Percentiles rank a stretch among this genome's conserved stretches.
Evolutionary conservation across 2,888 invertebrate species (phyloP).

Genomic region (Ischnura elegans): DNA sequence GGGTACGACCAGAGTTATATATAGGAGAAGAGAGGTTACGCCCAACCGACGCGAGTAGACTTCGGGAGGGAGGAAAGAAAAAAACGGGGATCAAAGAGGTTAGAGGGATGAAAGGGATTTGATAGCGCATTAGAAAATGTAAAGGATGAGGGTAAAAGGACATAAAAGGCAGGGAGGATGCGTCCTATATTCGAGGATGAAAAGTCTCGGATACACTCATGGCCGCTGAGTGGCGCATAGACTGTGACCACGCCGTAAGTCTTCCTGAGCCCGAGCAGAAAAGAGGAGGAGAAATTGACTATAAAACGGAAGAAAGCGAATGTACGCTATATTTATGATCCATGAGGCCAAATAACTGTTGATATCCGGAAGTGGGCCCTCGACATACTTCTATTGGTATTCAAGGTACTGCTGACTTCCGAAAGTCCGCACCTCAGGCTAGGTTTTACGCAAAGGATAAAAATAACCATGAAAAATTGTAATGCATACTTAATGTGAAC

Average conservation of each 20-base stretch:
- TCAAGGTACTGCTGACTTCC: no score
- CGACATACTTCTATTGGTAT: no score
- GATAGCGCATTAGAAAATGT: slow-evolving; percentile 37
- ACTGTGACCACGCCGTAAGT: background rate
- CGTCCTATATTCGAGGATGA: background rate
- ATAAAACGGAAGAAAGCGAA: background rate
- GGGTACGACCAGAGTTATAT: background rate
- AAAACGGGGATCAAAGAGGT: no score
- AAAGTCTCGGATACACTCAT: background rate
- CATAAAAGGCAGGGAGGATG: background rate
- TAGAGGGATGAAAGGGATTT: slow-evolving; percentile 33
- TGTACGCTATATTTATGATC: background rate
- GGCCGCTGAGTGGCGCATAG: background rate
- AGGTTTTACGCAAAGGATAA: no score
- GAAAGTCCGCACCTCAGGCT: no score
- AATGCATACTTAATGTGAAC: no score
- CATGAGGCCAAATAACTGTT: no score
- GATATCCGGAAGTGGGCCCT: no score
- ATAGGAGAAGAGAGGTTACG: background rate
- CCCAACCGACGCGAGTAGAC: background rate
- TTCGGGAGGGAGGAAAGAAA: background rate
- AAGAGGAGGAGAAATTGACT: background rate
- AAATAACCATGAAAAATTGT: no score
- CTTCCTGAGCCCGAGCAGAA: background rate
- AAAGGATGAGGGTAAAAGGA: slow-evolving; percentile 46